These are phyloP conservation scores for Cerceris ruficornis DNA, from an alignment of 2,888 invertebrate genomes.

Conservation along the genomic window DNA sequence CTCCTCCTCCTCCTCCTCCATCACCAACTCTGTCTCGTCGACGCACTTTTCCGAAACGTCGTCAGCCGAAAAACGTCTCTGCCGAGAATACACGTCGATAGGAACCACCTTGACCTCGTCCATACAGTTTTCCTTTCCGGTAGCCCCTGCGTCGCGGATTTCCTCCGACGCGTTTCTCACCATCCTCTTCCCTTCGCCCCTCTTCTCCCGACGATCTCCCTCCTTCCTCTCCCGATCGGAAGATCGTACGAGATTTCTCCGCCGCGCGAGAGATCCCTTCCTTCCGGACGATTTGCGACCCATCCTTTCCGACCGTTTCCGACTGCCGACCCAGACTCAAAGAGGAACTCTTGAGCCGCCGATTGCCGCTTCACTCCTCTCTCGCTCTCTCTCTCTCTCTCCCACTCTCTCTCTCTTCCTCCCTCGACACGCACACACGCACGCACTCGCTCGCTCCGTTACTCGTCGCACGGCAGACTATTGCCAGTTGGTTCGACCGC, in stretches of 20 bases:
- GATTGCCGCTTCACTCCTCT: neutral
- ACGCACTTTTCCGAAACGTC: neutral
- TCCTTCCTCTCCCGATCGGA: neutral
- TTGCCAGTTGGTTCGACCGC: neutral
- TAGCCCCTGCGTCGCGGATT: neutral
- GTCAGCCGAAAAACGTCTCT: constrained; percentile 41
- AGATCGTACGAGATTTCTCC: neutral
- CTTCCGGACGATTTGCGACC: constrained; percentile 51
- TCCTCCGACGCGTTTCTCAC: neutral
- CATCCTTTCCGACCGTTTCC: constrained; percentile 36
- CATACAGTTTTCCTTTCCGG: neutral
- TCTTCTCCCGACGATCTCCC: neutral
- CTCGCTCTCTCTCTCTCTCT: constrained; percentile 2
- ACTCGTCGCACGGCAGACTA: neutral
- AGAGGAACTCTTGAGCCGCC: too few species aligned
- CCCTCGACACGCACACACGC: neutral
- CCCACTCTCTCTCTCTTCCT: constrained; percentile 1
- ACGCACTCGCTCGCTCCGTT: neutral
- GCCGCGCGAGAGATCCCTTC: neutral
- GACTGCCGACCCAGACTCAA: too few species aligned
- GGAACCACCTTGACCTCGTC: neutral
- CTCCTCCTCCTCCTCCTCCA: constrained; percentile 22
- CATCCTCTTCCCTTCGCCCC: neutral
- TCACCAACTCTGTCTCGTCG: neutral
- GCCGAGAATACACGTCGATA: constrained; percentile 44